Conservation (phyloP, 2,888 invertebrate genomes). For the Phaedon cochleariae region DNA sequence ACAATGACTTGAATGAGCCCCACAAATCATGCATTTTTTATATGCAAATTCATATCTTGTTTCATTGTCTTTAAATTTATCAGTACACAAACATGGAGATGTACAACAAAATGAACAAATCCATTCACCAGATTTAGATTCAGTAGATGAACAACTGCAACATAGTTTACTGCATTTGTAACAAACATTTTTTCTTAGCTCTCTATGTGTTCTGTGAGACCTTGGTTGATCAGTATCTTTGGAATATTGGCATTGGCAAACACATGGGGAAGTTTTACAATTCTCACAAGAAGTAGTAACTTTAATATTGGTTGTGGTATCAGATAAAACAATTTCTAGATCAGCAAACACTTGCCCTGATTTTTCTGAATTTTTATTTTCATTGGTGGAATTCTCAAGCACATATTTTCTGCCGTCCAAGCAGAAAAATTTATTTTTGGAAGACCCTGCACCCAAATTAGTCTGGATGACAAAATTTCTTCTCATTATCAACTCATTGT, state of each 20-base stretch:
- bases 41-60: conserved; percentile 2
- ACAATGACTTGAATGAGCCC: conserved; percentile 16
- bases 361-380: conserved; percentile 1
- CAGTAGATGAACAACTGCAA: neutral
- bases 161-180: neutral
- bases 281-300: conserved; percentile 40
- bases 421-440: conserved; percentile 30
- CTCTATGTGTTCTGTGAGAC: neutral
- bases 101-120: conserved; percentile 14
- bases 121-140: neutral
- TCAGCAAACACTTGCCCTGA: conserved; percentile 37
- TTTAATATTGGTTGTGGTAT: conserved; percentile 46
- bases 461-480: conserved; percentile 50
- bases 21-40: conserved; percentile 15
- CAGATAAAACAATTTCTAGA: conserved; percentile 44
- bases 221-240: neutral
- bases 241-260: conserved; percentile 20
- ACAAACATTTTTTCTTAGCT: conserved; percentile 7
- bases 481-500: conserved; percentile 16
- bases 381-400: conserved; percentile 25
- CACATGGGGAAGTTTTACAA: conserved; percentile 36
- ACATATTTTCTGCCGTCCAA: conserved; percentile 40
- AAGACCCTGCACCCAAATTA: conserved; percentile 25
- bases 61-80: conserved; percentile 9
- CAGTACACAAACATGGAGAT: conserved; percentile 10